A percentile compares a stretch with the other conserved stretches of the same genome.
Evolutionary conservation across 2,113 vertebrate species (phyloP).

Genomic region (Thryonomys swinderianus): DNA sequence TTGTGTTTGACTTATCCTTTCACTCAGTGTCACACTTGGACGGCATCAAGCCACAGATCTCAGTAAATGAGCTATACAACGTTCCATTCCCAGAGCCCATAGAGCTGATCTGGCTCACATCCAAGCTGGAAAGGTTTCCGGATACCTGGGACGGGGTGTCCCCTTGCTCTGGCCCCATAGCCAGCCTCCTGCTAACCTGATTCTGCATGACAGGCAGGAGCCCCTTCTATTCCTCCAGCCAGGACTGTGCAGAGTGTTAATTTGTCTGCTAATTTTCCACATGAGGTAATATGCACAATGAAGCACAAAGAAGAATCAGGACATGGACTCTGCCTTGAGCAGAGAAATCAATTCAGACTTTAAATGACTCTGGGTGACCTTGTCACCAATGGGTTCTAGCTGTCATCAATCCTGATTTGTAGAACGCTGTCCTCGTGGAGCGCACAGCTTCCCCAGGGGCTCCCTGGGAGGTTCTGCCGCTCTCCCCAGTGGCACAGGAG

Average conservation of each 20-base stretch:
- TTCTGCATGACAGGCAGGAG: not conserved
- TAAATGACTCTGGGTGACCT: slow-evolving; percentile 60
- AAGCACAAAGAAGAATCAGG: slow-evolving; percentile 65
- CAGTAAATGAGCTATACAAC: not conserved
- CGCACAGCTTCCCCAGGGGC: not conserved
- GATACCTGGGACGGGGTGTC: not conserved
- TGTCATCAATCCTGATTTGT: slow-evolving; percentile 63
- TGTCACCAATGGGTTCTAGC: slow-evolving; percentile 9
- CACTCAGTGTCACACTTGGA: not conserved
- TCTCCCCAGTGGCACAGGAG: slow-evolving; percentile 37
- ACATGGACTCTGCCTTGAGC: slow-evolving; percentile 57
- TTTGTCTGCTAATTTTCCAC: slow-evolving; percentile 82
- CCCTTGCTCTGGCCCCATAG: not conserved
- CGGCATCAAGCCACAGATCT: slow-evolving; percentile 33
- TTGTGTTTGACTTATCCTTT: not conserved
- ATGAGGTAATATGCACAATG: slow-evolving; percentile 71
- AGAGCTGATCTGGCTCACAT: not conserved
- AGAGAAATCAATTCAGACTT: slow-evolving; percentile 77
- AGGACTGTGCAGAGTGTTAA: slow-evolving; percentile 59
- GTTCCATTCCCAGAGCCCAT: not conserved
- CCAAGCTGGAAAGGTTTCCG: not conserved
- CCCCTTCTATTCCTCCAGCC: slow-evolving; percentile 61
- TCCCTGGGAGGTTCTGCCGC: not conserved
- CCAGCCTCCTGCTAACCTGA: not conserved
- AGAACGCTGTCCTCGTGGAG: slow-evolving; percentile 55